These are phyloP conservation scores for Chaetophractus vellerosus DNA, from an alignment of 2,797 vertebrate genomes.

Conservation along the genomic window DNA sequence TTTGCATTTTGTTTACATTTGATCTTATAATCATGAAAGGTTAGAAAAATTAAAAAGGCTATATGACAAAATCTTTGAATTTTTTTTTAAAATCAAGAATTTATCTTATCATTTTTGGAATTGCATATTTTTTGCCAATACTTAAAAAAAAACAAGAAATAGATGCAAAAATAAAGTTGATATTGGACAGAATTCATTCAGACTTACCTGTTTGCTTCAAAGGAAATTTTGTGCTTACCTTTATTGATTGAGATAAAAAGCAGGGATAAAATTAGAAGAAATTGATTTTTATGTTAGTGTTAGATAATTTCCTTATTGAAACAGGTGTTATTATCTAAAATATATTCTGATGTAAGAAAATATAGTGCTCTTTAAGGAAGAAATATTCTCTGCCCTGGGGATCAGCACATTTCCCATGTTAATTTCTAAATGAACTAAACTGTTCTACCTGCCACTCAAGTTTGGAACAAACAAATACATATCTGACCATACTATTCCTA, in stretches of 20 bases:
- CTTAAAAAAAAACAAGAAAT: accelerated
- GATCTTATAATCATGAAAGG: neutral
- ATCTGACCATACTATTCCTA: neutral
- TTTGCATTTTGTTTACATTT: neutral
- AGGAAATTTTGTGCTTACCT: neutral
- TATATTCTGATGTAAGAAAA: neutral
- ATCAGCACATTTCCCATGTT: neutral
- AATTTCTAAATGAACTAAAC: neutral
- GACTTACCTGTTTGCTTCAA: neutral
- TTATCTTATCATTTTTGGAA: neutral
- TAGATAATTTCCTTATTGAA: neutral
- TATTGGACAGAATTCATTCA: neutral
- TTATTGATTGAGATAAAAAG: neutral
- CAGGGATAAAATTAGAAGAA: neutral
- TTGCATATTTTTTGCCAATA: neutral
- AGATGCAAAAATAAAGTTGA: neutral
- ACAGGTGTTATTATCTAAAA: neutral
- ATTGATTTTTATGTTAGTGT: accelerated
- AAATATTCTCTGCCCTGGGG: neutral
- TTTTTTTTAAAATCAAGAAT: neutral
- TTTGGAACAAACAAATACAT: neutral
- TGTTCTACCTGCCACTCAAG: neutral
- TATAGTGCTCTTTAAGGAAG: neutral
- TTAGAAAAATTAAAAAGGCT: neutral
- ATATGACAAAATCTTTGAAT: neutral